phyloP scores from a whole-genome alignment of 2,797 vertebrate species.

The Phataginus tetradactyla region DNA sequence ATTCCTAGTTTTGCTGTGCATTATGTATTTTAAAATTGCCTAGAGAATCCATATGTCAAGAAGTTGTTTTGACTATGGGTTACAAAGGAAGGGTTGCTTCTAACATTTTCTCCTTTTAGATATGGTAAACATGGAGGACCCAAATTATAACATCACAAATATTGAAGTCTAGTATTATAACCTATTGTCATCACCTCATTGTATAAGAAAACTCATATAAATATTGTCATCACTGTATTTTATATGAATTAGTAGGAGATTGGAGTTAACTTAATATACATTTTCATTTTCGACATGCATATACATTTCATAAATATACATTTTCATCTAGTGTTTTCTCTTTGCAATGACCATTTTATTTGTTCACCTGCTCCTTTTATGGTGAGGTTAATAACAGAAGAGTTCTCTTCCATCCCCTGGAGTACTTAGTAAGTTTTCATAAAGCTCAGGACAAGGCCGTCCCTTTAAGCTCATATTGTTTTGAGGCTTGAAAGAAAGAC shows the following conservation, averaged over 20 bases:
- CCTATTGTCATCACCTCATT: neutral
- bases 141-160: neutral
- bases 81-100: neutral
- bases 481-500: neutral
- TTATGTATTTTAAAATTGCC: neutral
- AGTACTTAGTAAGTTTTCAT: neutral
- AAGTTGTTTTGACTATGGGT: neutral
- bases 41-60: neutral
- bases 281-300: neutral
- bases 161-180: neutral
- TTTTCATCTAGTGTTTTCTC: neutral
- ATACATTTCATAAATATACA: neutral
- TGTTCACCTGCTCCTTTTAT: neutral
- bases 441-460: neutral
- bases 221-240: neutral
- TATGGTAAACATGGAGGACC: neutral
- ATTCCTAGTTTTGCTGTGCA: neutral
- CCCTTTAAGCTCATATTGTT: neutral
- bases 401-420: neutral
- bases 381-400: neutral
- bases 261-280: neutral
- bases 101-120: neutral
- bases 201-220: neutral
- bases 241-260: neutral
- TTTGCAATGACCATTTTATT: neutral